Percentiles rank a stretch among this genome's conserved stretches.
Conservation (phyloP, 2,797 vertebrate genomes). For the Xyrichtys novacula region DNA sequence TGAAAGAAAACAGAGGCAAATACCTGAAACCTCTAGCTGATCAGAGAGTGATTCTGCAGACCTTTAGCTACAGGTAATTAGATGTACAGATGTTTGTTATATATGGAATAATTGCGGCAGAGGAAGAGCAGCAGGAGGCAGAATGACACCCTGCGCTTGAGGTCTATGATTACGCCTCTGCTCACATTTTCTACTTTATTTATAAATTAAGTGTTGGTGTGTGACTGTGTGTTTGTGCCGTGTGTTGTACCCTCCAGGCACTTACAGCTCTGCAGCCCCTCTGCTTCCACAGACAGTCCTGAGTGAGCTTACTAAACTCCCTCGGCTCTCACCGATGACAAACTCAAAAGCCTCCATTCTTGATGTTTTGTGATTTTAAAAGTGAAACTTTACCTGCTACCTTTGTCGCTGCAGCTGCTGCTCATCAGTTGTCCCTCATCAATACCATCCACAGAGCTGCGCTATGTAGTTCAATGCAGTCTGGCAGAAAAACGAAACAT, state of each 20-base stretch:
- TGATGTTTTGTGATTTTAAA: no score
- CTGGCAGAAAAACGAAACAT: constrained; percentile 10
- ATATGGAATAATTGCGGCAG: constrained; percentile 57
- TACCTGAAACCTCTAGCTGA: not conserved
- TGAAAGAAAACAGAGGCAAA: no score
- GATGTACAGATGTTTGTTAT: constrained; percentile 44
- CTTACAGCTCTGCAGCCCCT: constrained; percentile 16
- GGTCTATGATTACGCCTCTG: constrained; percentile 71
- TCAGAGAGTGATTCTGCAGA: constrained; percentile 13
- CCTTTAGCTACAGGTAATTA: constrained; percentile 38
- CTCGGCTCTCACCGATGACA: not conserved
- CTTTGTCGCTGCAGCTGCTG: no score
- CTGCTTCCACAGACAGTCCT: constrained; percentile 7
- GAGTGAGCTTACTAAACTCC: constrained; percentile 15
- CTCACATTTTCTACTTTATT: constrained; percentile 59
- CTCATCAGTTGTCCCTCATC: not conserved
- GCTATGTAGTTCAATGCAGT: constrained; percentile 12
- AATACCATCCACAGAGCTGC: constrained; percentile 29
- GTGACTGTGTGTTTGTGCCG: not conserved
- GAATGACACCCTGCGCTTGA: constrained; percentile 30
- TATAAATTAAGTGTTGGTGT: constrained; percentile 35
- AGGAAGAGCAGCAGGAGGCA: constrained; percentile 23
- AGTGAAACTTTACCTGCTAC: no score
- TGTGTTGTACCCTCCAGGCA: not conserved
- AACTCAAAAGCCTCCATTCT: not conserved